Conservation (phyloP, 2,888 invertebrate species). For the Notocelia uddmanniana region DNA sequence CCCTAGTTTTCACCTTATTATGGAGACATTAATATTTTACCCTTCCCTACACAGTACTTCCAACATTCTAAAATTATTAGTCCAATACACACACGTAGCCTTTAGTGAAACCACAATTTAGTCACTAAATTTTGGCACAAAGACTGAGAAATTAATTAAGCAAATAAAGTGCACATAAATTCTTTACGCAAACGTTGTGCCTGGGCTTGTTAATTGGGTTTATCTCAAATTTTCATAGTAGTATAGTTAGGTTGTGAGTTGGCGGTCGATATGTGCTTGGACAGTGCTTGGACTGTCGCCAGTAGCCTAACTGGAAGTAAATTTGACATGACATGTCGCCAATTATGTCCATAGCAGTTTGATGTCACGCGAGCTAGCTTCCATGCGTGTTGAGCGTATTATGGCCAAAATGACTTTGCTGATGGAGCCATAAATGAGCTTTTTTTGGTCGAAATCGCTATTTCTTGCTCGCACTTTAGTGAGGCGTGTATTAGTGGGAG, state of each 20-base stretch:
- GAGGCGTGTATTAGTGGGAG: neutral
- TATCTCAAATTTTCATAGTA: slow-evolving; percentile 40
- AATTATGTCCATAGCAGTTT: too few relatives aligned
- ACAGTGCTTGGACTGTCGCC: slow-evolving; percentile 44
- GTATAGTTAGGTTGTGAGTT: slow-evolving; percentile 28
- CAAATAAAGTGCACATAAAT: slow-evolving; percentile 36
- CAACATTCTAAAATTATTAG: too few relatives aligned
- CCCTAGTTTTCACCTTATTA: too few relatives aligned
- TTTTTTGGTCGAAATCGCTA: neutral
- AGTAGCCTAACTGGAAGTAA: slow-evolving; percentile 20
- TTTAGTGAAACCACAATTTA: slow-evolving; percentile 13
- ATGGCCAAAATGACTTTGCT: neutral
- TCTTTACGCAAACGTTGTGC: slow-evolving; percentile 31
- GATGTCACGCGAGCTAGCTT: too few relatives aligned
- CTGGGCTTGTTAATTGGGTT: slow-evolving; percentile 30
- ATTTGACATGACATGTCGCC: neutral
- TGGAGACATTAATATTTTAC: too few relatives aligned
- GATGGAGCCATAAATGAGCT: neutral
- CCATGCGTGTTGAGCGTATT: too few relatives aligned
- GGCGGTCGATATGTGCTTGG: slow-evolving; percentile 44
- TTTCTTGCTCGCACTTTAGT: neutral
- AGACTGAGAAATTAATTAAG: slow-evolving; percentile 29
- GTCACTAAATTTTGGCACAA: slow-evolving; percentile 18
- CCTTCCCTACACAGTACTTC: too few relatives aligned
- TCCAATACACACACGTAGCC: neutral